Evolutionary conservation across 2,888 invertebrate genomes (phyloP).

Genomic region (Erebia palarica): DNA sequence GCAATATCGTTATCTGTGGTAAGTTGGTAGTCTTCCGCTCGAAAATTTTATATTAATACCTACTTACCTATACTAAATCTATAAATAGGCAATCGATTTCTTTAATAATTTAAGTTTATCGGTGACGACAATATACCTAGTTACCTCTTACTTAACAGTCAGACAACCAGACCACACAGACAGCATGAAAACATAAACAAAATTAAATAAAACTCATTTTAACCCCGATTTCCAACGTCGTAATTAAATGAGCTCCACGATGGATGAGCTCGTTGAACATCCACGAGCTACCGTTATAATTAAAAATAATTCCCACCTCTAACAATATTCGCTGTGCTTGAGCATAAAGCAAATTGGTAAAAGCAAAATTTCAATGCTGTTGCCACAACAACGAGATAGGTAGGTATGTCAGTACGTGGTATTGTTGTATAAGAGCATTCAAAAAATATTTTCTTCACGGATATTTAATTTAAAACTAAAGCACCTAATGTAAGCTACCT

Average conservation of each 20-base stretch:
- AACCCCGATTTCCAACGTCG: not conserved
- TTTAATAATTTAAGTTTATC: no score
- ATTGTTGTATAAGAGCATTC: not conserved
- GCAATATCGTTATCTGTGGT: no score
- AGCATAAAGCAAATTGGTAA: not conserved
- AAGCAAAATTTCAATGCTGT: slow-evolving; percentile 4
- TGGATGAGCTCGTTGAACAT: no score
- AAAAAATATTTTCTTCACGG: not conserved
- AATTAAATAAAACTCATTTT: not conserved
- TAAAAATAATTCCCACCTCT: slow-evolving; percentile 13
- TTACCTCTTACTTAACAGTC: no score
- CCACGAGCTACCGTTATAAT: not conserved
- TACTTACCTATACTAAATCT: no score
- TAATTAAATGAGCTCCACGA: slow-evolving; percentile 5
- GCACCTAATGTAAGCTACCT: no score
- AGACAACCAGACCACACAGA: not conserved
- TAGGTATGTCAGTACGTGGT: not conserved
- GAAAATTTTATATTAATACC: no score
- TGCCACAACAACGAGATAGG: not conserved
- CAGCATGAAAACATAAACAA: not conserved
- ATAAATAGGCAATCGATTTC: no score
- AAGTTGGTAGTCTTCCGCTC: no score
- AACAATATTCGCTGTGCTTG: slow-evolving; percentile 5
- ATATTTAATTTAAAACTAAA: not conserved
- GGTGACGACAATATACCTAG: no score